Conservation (phyloP, 2,888 invertebrate species). For the Andrena flavipes region DNA sequence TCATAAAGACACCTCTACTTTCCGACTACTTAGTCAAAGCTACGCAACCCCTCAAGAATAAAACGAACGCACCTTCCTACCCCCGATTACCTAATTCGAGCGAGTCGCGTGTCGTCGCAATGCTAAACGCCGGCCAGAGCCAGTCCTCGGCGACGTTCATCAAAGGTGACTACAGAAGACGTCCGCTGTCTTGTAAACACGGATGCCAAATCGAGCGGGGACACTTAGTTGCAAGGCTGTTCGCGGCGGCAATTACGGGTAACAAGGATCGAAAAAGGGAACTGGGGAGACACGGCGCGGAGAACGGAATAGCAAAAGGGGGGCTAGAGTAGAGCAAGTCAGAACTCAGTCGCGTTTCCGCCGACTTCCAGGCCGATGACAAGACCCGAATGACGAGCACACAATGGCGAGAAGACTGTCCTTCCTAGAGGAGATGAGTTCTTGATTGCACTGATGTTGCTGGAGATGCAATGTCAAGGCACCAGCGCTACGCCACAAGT, state of each 20-base stretch:
- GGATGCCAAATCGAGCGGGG: slow-evolving; percentile 30
- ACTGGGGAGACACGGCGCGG: background rate
- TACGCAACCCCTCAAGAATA: no score
- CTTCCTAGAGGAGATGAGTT: slow-evolving; percentile 66
- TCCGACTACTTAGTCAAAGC: no score
- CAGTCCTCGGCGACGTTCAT: background rate
- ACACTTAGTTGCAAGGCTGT: slow-evolving; percentile 48
- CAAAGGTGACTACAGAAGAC: background rate
- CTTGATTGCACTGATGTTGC: slow-evolving; percentile 61
- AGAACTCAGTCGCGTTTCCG: slow-evolving; percentile 48
- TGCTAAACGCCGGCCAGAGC: no score
- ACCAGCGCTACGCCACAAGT: slow-evolving; percentile 32
- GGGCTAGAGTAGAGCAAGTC: slow-evolving; percentile 18
- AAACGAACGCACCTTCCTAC: no score
- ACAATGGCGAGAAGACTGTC: slow-evolving; percentile 51
- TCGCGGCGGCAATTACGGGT: slow-evolving; percentile 46
- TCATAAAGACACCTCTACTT: no score
- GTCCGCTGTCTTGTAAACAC: slow-evolving; percentile 13
- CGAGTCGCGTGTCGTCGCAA: no score
- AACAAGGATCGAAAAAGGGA: slow-evolving; percentile 28
- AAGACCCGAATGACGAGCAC: slow-evolving; percentile 56
- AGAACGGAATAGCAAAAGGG: slow-evolving; percentile 8
- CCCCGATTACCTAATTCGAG: no score
- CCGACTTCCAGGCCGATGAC: slow-evolving; percentile 54
- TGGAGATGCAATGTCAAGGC: slow-evolving; percentile 56